These are phyloP conservation scores for Salvelinus sp. DNA, from an alignment of 2,113 vertebrate species.

Conservation along the genomic window DNA sequence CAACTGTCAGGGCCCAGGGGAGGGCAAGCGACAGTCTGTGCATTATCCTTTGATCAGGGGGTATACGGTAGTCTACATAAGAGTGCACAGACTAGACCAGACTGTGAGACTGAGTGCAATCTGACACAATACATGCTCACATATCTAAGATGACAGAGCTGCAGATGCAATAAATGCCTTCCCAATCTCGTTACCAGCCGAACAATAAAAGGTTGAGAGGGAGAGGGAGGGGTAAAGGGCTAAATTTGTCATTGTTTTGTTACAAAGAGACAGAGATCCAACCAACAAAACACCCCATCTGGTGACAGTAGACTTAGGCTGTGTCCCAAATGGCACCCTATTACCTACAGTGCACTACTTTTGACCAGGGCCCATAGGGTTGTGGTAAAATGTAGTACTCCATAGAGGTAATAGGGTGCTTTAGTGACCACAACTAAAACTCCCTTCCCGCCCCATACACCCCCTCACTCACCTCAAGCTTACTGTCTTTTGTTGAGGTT, in stretches of 20 bases:
- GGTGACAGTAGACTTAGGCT: constrained; percentile 45
- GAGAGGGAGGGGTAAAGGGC: not conserved
- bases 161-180: constrained; percentile 54
- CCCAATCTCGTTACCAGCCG: constrained; percentile 62
- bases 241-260: constrained; percentile 44
- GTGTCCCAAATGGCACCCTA: too few relatives aligned
- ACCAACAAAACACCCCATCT: constrained; percentile 69
- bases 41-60: constrained; percentile 75
- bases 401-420: too few relatives aligned
- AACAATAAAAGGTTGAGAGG: constrained; percentile 52
- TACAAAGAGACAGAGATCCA: constrained; percentile 51
- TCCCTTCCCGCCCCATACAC: not conserved
- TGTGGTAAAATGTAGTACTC: too few relatives aligned
- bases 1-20: constrained; percentile 58
- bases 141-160: constrained; percentile 67
- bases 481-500: constrained; percentile 49
- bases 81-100: constrained; percentile 27
- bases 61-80: constrained; percentile 56
- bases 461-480: constrained; percentile 17
- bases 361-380: too few relatives aligned
- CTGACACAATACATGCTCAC: constrained; percentile 57
- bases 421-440: constrained; percentile 33
- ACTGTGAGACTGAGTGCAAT: constrained; percentile 53
- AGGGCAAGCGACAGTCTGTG: constrained; percentile 62
- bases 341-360: too few relatives aligned